Base-by-base conservation (phyloP, 2,888 invertebrate genomes). In the Hydrotaea cyrtoneurina region DNA sequence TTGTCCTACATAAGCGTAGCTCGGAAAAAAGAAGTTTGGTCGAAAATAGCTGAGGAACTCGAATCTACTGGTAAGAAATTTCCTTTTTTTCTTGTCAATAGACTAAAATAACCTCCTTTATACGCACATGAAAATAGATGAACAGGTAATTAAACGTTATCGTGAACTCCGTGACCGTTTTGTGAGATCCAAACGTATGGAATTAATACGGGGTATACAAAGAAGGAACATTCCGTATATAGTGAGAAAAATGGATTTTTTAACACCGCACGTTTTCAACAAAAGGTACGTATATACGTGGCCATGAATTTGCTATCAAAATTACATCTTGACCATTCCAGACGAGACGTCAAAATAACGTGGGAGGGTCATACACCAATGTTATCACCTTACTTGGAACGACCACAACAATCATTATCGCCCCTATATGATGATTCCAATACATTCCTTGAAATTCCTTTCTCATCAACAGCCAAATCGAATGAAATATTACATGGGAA, bases 231-330 rank as follows among this genome's bases (percentile, higher is more conserved):
- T 36, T 36, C n/a, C 17, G 1, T 31, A 31, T 0, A n/a, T 36
- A n/a, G n/a, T 62, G 36, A 31, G 31, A 17, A 62, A 62, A 31
- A 62, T 62, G 62, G 62, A 36, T 2, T 62, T 62, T 62, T 13
- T 62, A 11, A 62, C n/a, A 4, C 62, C 62, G 0, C 31, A 62
- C n/a, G n/a, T 62, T 31, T 62, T 62, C 17, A 62, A 13, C 62
- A 62, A 23, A 7, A 59, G 26, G 59, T 59, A 59, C 13, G 59
- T 21, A 57, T 11, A 59, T n/a, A n/a, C n/a, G n/a, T n/a, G n/a
- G n/a, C n/a, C n/a, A n/a, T n/a, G n/a, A n/a, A n/a, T n/a, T n/a
- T n/a, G n/a, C 7, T 36, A 3, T 36, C 3, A 36, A 36, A 8
- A 36, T 17, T 10, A 17, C n/a, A n/a, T 17, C 26, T 26, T 26